Evolutionary conservation across 2,888 invertebrate genomes (phyloP).

Genomic region (Apeira syringaria): DNA sequence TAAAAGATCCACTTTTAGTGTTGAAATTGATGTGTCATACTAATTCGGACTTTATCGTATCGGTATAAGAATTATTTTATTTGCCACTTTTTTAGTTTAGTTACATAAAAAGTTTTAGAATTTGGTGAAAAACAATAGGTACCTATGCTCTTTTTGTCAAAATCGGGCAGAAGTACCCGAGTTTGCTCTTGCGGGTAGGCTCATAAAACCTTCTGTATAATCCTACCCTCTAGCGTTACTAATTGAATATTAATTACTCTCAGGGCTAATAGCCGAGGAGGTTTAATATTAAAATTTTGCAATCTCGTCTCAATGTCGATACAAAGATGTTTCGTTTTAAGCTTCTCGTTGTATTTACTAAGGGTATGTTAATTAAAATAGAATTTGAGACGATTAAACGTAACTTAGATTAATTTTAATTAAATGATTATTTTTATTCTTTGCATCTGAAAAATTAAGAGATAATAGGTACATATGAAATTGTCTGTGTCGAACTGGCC

Average conservation of each 20-base stretch:
- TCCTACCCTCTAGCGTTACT: neutral
- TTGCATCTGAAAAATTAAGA: neutral
- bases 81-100: too few species aligned
- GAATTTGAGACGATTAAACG: too few species aligned
- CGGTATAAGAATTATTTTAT: too few species aligned
- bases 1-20: too few species aligned
- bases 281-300: slow-evolving; percentile 1
- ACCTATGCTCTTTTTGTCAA: too few species aligned
- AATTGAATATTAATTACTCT: slow-evolving; percentile 8
- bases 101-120: too few species aligned
- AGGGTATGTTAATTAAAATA: neutral
- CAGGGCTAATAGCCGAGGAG: neutral
- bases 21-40: too few species aligned
- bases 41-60: too few species aligned
- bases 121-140: too few species aligned
- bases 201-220: neutral
- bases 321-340: slow-evolving; percentile 1
- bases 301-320: neutral
- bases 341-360: slow-evolving; percentile 1
- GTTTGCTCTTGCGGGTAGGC: too few species aligned
- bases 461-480: neutral
- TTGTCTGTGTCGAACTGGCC: neutral
- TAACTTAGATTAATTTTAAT: neutral
- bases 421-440: neutral
- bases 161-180: too few species aligned